Conservation (phyloP, 2,888 invertebrate species). For the Sinentomon sp. region DNA sequence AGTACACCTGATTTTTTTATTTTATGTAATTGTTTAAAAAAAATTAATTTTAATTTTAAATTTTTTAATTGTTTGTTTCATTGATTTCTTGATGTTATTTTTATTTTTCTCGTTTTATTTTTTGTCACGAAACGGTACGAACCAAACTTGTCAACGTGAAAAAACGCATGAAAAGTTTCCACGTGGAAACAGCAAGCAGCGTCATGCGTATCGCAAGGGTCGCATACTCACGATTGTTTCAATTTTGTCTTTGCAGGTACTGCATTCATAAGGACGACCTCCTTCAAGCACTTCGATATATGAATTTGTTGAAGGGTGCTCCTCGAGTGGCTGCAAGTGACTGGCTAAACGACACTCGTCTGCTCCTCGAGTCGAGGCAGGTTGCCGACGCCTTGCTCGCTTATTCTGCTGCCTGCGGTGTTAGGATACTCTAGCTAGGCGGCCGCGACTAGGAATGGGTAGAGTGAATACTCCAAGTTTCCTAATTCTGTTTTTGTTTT, state of each 20-base stretch:
- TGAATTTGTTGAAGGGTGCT: conserved; percentile 66
- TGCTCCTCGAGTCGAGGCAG: conserved; percentile 63
- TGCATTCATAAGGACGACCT: conserved; percentile 71
- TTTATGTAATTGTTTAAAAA: too few species aligned
- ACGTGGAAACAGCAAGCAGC: neutral
- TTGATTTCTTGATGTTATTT: too few species aligned
- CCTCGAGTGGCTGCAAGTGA: conserved; percentile 50
- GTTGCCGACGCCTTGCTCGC: conserved; percentile 69
- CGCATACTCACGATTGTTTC: too few species aligned
- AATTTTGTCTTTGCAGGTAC: conserved; percentile 29
- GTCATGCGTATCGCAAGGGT: neutral
- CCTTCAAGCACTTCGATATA: conserved; percentile 53
- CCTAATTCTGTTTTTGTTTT: too few species aligned
- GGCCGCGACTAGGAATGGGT: too few species aligned
- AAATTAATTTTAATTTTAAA: too few species aligned
- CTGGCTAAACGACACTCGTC: conserved; percentile 60
- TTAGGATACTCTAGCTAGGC: too few species aligned
- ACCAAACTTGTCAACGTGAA: neutral
- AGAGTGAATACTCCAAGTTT: too few species aligned
- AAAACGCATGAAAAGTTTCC: neutral
- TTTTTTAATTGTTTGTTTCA: too few species aligned
- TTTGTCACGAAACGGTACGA: too few species aligned
- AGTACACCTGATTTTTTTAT: too few species aligned
- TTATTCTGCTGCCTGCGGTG: conserved; percentile 50
- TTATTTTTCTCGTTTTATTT: too few species aligned